These are phyloP conservation scores for Formica aserva DNA, from an alignment of 2,888 invertebrate species.

Conservation along the genomic window DNA sequence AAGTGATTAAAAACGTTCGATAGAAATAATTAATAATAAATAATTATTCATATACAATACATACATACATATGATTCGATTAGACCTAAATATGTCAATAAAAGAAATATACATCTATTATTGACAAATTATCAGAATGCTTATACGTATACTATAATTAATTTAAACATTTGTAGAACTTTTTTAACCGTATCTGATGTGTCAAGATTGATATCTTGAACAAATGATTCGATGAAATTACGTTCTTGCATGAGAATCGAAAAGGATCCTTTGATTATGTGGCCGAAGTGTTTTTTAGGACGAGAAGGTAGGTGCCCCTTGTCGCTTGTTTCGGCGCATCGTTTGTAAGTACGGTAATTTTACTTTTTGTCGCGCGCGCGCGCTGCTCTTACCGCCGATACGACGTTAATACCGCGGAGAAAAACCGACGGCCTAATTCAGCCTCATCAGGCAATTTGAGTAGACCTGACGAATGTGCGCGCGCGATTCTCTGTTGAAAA, in stretches of 20 bases:
- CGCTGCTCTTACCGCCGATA: slow-evolving; percentile 41
- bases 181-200: background rate
- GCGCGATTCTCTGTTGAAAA: slow-evolving; percentile 47
- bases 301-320: slow-evolving; percentile 48
- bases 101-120: background rate
- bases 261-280: slow-evolving; percentile 73
- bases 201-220: background rate
- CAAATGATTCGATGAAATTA: slow-evolving; percentile 33
- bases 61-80: background rate
- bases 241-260: slow-evolving; percentile 60
- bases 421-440: slow-evolving; percentile 69
- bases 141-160: background rate
- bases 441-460: slow-evolving; percentile 54
- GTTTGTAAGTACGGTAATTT: slow-evolving; percentile 73
- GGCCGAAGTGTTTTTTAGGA: slow-evolving; percentile 64
- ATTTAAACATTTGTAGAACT: background rate
- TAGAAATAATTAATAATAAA: slow-evolving; percentile 25
- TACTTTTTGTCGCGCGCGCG: slow-evolving; percentile 63
- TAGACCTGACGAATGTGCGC: slow-evolving; percentile 44
- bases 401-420: slow-evolving; percentile 66
- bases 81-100: background rate
- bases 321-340: slow-evolving; percentile 71
- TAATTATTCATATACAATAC: slow-evolving; percentile 4
- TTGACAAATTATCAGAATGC: background rate
- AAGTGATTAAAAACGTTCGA: slow-evolving; percentile 10